phyloP scores from a whole-genome alignment of 2,113 vertebrate species.

The Megaceryle maxima region DNA sequence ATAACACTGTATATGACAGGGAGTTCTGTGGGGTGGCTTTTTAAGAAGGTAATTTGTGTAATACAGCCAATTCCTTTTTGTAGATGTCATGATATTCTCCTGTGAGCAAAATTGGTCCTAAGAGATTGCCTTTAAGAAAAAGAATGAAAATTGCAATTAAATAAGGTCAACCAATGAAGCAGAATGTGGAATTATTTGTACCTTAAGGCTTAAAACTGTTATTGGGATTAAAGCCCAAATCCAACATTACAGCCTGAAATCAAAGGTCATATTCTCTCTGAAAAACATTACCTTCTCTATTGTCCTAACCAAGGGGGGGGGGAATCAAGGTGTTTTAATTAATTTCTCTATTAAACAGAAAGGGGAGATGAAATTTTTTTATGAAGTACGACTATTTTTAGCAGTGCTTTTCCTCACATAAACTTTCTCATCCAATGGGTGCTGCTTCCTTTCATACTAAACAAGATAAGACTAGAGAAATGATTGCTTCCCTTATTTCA shows the following conservation, averaged over 20 bases:
- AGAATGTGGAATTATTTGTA: background rate
- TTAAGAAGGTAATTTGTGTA: background rate
- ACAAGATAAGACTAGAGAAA: background rate
- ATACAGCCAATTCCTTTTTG: background rate
- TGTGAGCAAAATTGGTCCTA: background rate
- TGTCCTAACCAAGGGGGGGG: background rate
- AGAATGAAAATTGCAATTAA: background rate
- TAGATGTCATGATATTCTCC: background rate
- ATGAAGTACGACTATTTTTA: background rate
- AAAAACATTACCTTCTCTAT: background rate
- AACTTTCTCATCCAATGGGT: background rate
- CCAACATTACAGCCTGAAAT: background rate
- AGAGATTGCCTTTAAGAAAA: background rate
- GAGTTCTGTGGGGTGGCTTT: background rate
- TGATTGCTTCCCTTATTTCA: background rate
- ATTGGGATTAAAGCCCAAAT: background rate
- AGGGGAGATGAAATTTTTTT: background rate
- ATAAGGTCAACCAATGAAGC: background rate
- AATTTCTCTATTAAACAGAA: background rate
- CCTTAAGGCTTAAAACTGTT: background rate
- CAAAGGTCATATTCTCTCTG: background rate
- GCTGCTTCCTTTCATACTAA: slow-evolving; percentile 16
- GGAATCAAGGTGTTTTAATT: background rate
- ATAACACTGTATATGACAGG: background rate
- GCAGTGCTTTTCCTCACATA: background rate